These are phyloP conservation scores for Diadumene lineata DNA, from an alignment of 92 coral and sea anemone genomes.

Conservation along the genomic window DNA sequence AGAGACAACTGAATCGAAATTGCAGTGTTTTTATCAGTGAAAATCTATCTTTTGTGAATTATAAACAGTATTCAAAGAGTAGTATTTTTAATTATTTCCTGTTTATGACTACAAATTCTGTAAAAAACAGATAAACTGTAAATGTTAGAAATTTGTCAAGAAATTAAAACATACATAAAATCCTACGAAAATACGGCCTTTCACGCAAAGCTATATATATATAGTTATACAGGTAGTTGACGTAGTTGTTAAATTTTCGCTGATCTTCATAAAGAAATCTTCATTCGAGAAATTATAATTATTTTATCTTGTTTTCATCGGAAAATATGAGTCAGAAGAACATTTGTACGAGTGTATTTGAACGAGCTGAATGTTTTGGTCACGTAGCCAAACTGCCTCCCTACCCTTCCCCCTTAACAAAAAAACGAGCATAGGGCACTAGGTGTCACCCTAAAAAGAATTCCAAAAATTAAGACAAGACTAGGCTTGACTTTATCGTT, in stretches of 20 bases:
- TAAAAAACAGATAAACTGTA: not conserved
- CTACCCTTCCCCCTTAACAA: not conserved
- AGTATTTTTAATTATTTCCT: not conserved
- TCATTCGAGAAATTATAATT: not conserved
- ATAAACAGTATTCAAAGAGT: not conserved
- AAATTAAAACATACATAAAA: not conserved
- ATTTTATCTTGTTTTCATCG: not conserved
- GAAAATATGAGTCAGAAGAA: not conserved
- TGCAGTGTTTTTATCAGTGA: not conserved
- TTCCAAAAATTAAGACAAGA: not conserved
- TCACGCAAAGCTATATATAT: too few relatives aligned
- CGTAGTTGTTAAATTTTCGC: too few relatives aligned
- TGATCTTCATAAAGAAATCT: not conserved
- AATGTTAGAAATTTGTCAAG: not conserved
- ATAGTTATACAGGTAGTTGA: too few relatives aligned
- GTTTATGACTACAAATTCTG: not conserved
- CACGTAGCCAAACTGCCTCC: not conserved
- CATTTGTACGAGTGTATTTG: not conserved
- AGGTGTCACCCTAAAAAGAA: not conserved
- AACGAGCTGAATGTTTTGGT: not conserved
- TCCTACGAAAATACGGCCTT: too few relatives aligned
- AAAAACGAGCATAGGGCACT: not conserved
- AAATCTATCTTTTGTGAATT: not conserved
- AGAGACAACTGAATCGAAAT: not conserved
- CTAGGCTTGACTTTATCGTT: not conserved